phyloP scores from a whole-genome alignment of 2,888 invertebrate species.

The Napeogenes sylphis region DNA sequence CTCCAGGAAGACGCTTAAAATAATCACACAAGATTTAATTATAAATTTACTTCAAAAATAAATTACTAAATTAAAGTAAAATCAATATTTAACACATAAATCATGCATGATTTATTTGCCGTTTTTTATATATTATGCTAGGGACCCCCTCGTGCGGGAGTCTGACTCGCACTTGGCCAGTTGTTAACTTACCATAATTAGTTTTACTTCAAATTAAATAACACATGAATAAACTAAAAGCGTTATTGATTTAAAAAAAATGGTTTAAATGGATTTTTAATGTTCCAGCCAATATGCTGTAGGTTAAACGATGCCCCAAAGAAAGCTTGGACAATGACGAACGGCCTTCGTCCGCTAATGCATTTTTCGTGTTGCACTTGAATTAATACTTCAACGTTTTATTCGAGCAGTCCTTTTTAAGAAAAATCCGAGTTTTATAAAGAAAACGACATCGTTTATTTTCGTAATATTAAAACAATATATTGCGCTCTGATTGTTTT shows the following conservation, averaged over 20 bases:
- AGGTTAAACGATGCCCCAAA: conserved; percentile 33
- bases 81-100: too few species aligned
- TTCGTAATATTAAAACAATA: background rate
- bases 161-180: too few species aligned
- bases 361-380: conserved; percentile 78
- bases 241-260: conserved; percentile 10
- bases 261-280: conserved; percentile 27
- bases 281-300: conserved; percentile 27
- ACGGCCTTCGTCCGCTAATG: conserved; percentile 64
- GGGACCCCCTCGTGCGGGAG: too few species aligned
- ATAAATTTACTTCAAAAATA: background rate
- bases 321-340: conserved; percentile 59
- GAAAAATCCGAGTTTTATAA: conserved; percentile 16
- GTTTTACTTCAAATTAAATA: background rate
- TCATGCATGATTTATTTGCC: too few species aligned
- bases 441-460: conserved; percentile 6
- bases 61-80: too few species aligned
- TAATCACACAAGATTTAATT: background rate
- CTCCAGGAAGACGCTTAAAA: too few species aligned
- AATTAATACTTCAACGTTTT: conserved; percentile 66
- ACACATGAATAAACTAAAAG: background rate
- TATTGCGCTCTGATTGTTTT: too few species aligned
- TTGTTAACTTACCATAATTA: too few species aligned
- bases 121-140: too few species aligned
- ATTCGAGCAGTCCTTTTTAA: conserved; percentile 23